These are phyloP conservation scores for Zosterops borbonicus DNA, from an alignment of 2,113 vertebrate species.

Conservation along the genomic window DNA sequence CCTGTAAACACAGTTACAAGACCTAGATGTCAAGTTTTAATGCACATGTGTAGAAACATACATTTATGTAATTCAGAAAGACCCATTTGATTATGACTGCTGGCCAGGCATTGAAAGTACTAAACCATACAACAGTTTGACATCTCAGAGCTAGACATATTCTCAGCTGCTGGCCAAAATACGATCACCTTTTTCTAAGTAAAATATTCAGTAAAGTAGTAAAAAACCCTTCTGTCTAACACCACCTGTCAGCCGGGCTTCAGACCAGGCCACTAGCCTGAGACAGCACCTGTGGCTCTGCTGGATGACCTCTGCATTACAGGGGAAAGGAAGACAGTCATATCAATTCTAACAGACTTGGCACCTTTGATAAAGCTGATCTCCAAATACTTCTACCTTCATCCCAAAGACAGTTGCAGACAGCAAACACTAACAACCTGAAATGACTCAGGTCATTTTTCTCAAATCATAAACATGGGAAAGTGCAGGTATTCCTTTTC, in stretches of 20 bases:
- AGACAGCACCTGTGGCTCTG: background rate
- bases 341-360: background rate
- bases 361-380: background rate
- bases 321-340: background rate
- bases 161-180: background rate
- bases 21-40: background rate
- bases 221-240: background rate
- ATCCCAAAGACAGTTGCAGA: background rate
- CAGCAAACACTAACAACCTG: background rate
- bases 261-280: background rate
- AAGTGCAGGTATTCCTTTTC: background rate
- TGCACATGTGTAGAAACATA: background rate
- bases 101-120: background rate
- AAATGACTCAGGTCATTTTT: background rate
- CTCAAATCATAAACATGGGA: background rate
- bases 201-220: background rate
- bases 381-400: background rate
- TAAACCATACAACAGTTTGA: background rate
- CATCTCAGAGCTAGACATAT: background rate
- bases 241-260: slow-evolving; percentile 15
- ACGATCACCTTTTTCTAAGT: background rate
- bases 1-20: background rate
- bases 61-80: background rate
- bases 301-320: background rate
- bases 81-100: background rate